phyloP scores from a whole-genome alignment of 64 coral and sea anemone species.

The Actinia equina region DNA sequence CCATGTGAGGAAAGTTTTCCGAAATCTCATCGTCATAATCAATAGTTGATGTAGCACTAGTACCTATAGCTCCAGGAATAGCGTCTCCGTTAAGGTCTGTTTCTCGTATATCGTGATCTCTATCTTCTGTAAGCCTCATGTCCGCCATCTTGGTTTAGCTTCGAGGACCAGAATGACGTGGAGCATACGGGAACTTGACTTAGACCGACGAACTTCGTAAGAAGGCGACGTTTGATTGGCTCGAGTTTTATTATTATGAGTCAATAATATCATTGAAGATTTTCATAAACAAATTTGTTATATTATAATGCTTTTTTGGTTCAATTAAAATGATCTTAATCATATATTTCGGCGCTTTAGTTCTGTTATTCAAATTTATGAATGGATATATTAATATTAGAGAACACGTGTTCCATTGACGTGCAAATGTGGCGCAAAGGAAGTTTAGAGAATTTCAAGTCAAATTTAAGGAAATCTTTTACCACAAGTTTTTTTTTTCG shows the following conservation, averaged over 20 bases:
- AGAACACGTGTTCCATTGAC: not conserved
- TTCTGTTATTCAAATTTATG: not conserved
- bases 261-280: not conserved
- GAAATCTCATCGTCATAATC: slow-evolving; percentile 77
- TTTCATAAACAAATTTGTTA: not conserved
- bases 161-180: slow-evolving; percentile 29
- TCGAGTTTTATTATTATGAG: not conserved
- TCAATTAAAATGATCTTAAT: not conserved
- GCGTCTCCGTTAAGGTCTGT: slow-evolving; percentile 89
- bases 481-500: too few relatives aligned
- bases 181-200: slow-evolving; percentile 31
- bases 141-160: slow-evolving; percentile 26
- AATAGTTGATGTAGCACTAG: slow-evolving; percentile 74
- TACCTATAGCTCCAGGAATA: slow-evolving; percentile 90
- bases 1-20: slow-evolving; percentile 74
- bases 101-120: slow-evolving; percentile 50
- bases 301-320: not conserved
- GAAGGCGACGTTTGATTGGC: slow-evolving; percentile 16
- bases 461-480: not conserved
- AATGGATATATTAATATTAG: not conserved
- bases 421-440: not conserved
- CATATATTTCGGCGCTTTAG: not conserved
- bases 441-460: not conserved
- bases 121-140: slow-evolving; percentile 33
- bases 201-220: not conserved